These are phyloP conservation scores for Globodera ellingtonae DNA, from an alignment of 1,140 invertebrate species.

Conservation along the genomic window DNA sequence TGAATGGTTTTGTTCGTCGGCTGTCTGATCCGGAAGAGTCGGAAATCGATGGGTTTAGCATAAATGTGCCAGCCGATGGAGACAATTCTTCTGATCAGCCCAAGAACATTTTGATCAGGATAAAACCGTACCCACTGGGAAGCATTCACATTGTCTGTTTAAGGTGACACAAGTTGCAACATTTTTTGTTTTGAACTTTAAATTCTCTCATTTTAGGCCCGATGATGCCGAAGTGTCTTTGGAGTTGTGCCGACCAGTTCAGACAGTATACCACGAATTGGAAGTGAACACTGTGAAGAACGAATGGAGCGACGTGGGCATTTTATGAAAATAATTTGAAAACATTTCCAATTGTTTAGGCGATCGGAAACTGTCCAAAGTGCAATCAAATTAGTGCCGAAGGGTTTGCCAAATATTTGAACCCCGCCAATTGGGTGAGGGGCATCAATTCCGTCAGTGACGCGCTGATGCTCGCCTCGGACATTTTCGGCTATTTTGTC, in stretches of 20 bases:
- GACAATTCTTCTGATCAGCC: slow-evolving; percentile 9
- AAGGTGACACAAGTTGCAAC: slow-evolving; percentile 9
- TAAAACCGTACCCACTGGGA: slow-evolving; percentile 24
- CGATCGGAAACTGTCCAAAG: slow-evolving; percentile 38
- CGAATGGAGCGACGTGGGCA: slow-evolving; percentile 38
- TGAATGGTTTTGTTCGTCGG: slow-evolving; percentile 32
- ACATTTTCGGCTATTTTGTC: slow-evolving; percentile 44
- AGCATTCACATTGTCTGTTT: slow-evolving; percentile 27
- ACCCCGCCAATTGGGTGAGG: slow-evolving; percentile 51
- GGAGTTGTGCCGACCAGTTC: slow-evolving; percentile 49
- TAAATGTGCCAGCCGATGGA: slow-evolving; percentile 27
- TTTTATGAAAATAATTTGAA: not conserved
- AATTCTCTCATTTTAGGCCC: slow-evolving; percentile 27
- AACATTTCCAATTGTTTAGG: not conserved
- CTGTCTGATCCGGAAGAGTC: slow-evolving; percentile 15
- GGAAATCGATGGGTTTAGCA: slow-evolving; percentile 38
- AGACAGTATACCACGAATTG: slow-evolving; percentile 45
- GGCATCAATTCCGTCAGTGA: slow-evolving; percentile 48
- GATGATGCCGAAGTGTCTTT: slow-evolving; percentile 34
- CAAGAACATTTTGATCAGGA: slow-evolving; percentile 17
- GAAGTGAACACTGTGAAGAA: slow-evolving; percentile 46
- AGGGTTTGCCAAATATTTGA: slow-evolving; percentile 53
- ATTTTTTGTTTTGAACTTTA: not conserved
- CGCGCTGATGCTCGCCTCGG: slow-evolving; percentile 45
- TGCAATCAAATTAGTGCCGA: slow-evolving; percentile 47